phyloP scores from a whole-genome alignment of 2,888 invertebrate genomes.

The Cryptosula pallasiana region DNA sequence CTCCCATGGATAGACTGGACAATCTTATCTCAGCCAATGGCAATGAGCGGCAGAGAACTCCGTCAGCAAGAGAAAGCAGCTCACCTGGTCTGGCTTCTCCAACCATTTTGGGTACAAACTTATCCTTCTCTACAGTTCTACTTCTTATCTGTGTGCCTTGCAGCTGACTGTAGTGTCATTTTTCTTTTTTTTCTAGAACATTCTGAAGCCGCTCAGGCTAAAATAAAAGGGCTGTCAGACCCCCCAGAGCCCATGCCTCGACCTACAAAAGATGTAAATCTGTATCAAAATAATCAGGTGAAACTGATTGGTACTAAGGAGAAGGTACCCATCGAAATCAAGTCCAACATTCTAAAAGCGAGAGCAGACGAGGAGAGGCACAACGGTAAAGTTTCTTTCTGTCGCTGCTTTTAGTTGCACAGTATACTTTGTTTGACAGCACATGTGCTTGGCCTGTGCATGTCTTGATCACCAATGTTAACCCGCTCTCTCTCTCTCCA shows the following conservation, averaged over 20 bases:
- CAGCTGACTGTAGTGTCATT: neutral
- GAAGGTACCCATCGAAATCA: conserved; percentile 73
- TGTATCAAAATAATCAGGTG: conserved; percentile 54
- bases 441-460: too few species aligned
- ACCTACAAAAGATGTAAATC: conserved; percentile 51
- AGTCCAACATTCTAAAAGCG: conserved; percentile 88
- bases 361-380: conserved; percentile 65
- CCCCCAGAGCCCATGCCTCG: conserved; percentile 31
- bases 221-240: conserved; percentile 49
- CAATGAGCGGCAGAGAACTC: neutral
- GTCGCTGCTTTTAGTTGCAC: too few species aligned
- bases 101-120: conserved; percentile 1
- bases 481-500: too few species aligned
- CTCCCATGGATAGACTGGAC: conserved; percentile 62
- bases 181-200: conserved; percentile 37
- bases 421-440: too few species aligned
- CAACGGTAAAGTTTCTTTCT: neutral
- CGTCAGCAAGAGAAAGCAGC: conserved; percentile 56
- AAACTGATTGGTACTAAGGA: conserved; percentile 42
- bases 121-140: neutral
- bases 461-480: too few species aligned
- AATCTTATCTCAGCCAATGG: conserved; percentile 63
- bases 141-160: neutral
- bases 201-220: conserved; percentile 47
- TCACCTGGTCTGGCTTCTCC: conserved; percentile 19